Evolutionary conservation across 2,888 invertebrate species (phyloP), one percentile per base, ranked within the genome.

Genomic region (Portevinia maculata): DNA sequence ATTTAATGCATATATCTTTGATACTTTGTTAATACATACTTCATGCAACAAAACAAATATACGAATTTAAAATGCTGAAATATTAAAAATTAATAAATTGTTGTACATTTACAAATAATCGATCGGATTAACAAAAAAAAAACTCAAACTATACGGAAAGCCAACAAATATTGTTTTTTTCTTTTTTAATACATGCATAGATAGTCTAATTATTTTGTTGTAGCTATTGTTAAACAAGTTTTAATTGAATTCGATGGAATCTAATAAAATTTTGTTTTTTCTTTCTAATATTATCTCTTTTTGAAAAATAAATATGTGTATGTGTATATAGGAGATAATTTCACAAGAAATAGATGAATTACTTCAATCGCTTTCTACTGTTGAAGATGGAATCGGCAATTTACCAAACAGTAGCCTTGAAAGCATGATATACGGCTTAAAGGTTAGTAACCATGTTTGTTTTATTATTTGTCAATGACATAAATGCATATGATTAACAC

Each of bases 391-490:
- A 86, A 93, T 95, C 86, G 92, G 93, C 71, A 93, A 93, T 88
- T 92, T 96, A 85, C 95, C 96, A 15, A 92, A 93, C 85, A 93
- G 94, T 88, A 95, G 93, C 89, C 93, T 95, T 86, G 93, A 93
- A 85, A 92, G 93, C 65, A 95, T 96, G 94, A 92, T 94, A 85
- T 91, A 92, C 59, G 94, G 94, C 85, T 92, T 96, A 46, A 92
- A 92, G 94, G 96, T 96, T 91, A 94, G 93, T 91, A 44, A 71
- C 32, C 9, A 24, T 24, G 1, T 21, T 41, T 15, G 13, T 13
- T 15, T 11, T 46, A 15, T 2, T 15, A 39, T 41, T 19, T 15
- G 24, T 30, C 55, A 30, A 44, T 50, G 30, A 13, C 57, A 34
- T 46, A 46, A 65, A 67, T 78, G 83, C 78, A 70, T 84, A 73